Evolutionary conservation across 2,113 vertebrate genomes (phyloP), one percentile per base, ranked within the genome.

Genomic region (Castor canadensis): DNA sequence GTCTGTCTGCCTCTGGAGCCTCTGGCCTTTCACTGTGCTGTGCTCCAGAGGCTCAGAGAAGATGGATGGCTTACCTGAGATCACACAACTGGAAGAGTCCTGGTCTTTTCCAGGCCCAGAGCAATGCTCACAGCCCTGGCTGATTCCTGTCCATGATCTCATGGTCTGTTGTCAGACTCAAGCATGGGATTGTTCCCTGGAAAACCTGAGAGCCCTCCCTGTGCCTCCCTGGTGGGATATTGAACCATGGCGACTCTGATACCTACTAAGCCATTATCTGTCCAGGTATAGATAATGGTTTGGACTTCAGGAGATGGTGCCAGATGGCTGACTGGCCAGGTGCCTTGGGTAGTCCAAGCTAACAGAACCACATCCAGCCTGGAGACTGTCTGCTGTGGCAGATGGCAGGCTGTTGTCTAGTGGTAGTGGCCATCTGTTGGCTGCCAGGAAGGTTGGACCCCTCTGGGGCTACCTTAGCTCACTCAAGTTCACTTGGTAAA

Each of bases 361-460:
- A 2, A 79, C n/a, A 86, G 73, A 60, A 62, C 56, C 8, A 7
- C 24, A n/a, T 93, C 75, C 67, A 75, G 56, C 91, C 95, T 62
- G 91, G 73, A 76, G 67, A 49, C 89, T 54, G 13, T 94, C 97
- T 93, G 82, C 69, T 45, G 58, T 11, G n/a, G 47, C 97, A 96
- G 93, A 77, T 64, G 96, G 94, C 91, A 60, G 91, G 30, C 94
- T 83, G 35, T 13, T 66, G 67, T 73, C 56, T 52, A 30, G 56
- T 58, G 22, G 43, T 54, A 19, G 38, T 85, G 52, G 43, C 95
- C 91, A 93, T 97, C 94, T 97, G 89, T 73, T 71, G 54, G 52
- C 58, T 67, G 83, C 79, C 12, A 28, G 86, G 54, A 94, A 86
- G 40, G 81, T 15, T 30, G 54, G 73, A 58, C 72, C 52, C 93